Evolutionary conservation across 2,113 vertebrate species (phyloP).

Genomic region (Barbus barbus): DNA sequence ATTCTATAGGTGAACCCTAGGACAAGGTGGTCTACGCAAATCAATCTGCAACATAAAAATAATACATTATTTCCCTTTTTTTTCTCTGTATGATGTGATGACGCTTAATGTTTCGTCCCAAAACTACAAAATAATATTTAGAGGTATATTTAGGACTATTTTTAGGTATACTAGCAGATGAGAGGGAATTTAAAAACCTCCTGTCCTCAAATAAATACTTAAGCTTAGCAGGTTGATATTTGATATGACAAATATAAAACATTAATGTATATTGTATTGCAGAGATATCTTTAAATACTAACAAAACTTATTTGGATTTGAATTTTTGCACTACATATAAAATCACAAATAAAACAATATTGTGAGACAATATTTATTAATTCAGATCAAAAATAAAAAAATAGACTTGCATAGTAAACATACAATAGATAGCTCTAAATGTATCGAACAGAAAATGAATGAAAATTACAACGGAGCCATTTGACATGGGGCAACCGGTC

Average conservation of each 20-base stretch:
- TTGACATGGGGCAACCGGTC: slow-evolving; percentile 35
- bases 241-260: background rate
- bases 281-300: background rate
- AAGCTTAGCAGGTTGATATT: background rate
- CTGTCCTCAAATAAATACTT: background rate
- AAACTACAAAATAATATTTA: slow-evolving; percentile 10
- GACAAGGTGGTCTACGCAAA: slow-evolving; percentile 60
- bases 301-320: background rate
- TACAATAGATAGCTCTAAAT: background rate
- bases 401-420: background rate
- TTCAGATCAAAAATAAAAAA: background rate
- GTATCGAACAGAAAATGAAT: slow-evolving; percentile 16
- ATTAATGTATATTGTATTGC: background rate
- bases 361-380: slow-evolving; percentile 10
- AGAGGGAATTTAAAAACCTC: background rate
- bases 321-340: background rate
- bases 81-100: slow-evolving; percentile 20
- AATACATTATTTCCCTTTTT: slow-evolving; percentile 39
- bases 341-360: background rate
- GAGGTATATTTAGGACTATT: background rate
- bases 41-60: slow-evolving; percentile 64
- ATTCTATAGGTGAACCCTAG: slow-evolving; percentile 60
- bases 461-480: slow-evolving; percentile 31
- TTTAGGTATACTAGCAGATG: background rate
- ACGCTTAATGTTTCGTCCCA: slow-evolving; percentile 12